These are phyloP conservation scores for Andrena bucephala DNA, from an alignment of 2,888 invertebrate species.

Conservation along the genomic window DNA sequence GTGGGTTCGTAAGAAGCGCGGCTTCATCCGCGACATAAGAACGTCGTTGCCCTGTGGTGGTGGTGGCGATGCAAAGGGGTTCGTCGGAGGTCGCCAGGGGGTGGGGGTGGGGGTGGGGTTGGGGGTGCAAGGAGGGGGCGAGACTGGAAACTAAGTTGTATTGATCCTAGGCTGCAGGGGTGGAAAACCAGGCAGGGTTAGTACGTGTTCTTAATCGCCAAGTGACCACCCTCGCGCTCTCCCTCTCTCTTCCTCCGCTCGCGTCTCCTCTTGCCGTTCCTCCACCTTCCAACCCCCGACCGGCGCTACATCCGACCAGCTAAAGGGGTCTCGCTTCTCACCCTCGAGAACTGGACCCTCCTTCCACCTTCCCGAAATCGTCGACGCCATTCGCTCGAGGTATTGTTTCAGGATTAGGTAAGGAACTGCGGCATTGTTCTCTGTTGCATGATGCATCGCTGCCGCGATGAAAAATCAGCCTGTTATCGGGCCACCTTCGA, in stretches of 20 bases:
- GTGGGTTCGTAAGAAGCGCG: slow-evolving; percentile 74
- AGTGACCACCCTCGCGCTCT: slow-evolving; percentile 83
- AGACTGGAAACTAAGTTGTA: slow-evolving; percentile 84
- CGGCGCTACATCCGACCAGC: slow-evolving; percentile 67
- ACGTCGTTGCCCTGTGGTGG: slow-evolving; percentile 77
- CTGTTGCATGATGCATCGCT: slow-evolving; percentile 48
- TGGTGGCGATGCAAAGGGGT: slow-evolving; percentile 72
- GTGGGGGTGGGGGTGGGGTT: no score
- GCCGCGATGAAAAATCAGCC: slow-evolving; percentile 55
- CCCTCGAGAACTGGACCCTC: slow-evolving; percentile 68
- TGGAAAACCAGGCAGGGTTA: slow-evolving; percentile 84
- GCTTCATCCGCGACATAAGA: slow-evolving; percentile 83
- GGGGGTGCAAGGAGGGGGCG: slow-evolving; percentile 67
- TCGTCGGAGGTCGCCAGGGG: slow-evolving; percentile 60
- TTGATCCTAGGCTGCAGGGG: slow-evolving; percentile 84
- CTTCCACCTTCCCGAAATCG: slow-evolving; percentile 64
- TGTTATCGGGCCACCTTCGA: slow-evolving; percentile 12
- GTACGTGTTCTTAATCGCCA: slow-evolving; percentile 86
- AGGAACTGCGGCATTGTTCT: slow-evolving; percentile 72
- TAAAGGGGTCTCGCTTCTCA: slow-evolving; percentile 73
- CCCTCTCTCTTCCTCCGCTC: slow-evolving; percentile 48
- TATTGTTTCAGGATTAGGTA: slow-evolving; percentile 81
- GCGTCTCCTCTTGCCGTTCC: slow-evolving; percentile 71
- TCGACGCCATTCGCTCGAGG: slow-evolving; percentile 78
- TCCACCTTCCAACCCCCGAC: slow-evolving; percentile 74